Percentiles rank a stretch among this genome's conserved stretches.
phyloP scores from a whole-genome alignment of 2,113 vertebrate genomes.

The Sinocyclocheilus grahami region DNA sequence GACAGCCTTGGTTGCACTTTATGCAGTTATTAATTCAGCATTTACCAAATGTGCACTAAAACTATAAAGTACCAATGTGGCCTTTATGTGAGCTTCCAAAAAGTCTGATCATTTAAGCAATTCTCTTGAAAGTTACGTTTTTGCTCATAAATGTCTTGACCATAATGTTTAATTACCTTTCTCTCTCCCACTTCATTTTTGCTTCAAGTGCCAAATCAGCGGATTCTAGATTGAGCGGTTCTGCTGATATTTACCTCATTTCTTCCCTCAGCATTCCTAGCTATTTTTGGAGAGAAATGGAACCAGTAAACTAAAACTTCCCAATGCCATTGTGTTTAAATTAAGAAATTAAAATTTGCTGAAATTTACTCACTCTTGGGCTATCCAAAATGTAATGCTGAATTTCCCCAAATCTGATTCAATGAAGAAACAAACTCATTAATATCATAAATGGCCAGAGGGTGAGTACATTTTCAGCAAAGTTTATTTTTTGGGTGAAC shows the following conservation, averaged over 20 bases:
- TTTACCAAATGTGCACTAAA: background rate
- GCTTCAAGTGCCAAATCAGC: background rate
- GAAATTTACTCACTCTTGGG: background rate
- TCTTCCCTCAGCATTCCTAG: background rate
- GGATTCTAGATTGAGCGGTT: background rate
- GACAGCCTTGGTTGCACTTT: slow-evolving; percentile 13
- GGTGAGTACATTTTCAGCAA: too few species aligned
- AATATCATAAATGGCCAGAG: too few species aligned
- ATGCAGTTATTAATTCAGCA: background rate
- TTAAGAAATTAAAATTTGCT: too few species aligned
- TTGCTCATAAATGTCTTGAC: slow-evolving; percentile 45
- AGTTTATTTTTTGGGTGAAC: too few species aligned
- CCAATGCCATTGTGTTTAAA: background rate
- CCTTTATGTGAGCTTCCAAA: slow-evolving; percentile 27
- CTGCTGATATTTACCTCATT: background rate
- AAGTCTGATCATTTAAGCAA: slow-evolving; percentile 20
- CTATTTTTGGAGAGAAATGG: background rate
- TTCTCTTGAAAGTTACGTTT: slow-evolving; percentile 24
- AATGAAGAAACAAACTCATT: too few species aligned
- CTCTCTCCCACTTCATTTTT: background rate
- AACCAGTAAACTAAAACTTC: background rate
- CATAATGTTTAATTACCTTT: slow-evolving; percentile 41
- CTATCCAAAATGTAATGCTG: too few species aligned
- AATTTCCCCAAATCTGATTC: too few species aligned
- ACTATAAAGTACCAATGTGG: slow-evolving; percentile 8